Base-by-base conservation (phyloP, 2,113 vertebrate genomes). In the Smithornis capensis region DNA sequence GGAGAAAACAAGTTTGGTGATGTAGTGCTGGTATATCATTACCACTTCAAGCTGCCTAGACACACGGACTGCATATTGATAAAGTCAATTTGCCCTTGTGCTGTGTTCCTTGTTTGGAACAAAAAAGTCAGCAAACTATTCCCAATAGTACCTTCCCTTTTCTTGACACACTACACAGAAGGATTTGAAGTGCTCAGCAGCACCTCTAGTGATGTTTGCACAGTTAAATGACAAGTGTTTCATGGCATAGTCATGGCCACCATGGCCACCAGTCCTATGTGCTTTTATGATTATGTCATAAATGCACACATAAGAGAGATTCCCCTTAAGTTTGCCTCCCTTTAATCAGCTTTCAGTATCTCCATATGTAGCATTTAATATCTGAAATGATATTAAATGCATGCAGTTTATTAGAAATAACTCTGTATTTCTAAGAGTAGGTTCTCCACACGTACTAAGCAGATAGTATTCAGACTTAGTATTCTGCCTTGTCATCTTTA, bases 181-280 rank as follows among this genome's bases (percentile, higher is more conserved):
- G 45, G 18, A 42, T 59, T 63, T 70, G 33, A 59, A 87, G 70
- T 2, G 18, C 23, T 87, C 42, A 75, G 1, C 33, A 67, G 10
- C 42, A 50, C 52, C 35, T 90, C 50, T 89, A 50, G 31, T 62
- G 31, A 67, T 50, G 28, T 84, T 82, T 53, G 23, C 12, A 24
- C 33, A 35, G 11, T 75, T 24, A 52, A 28, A 65, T 1, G 3
- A 31, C 45, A 78, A 78, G 15, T 21, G 69, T 55, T 93, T 55
- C 1, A 0, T 33, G 47, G 28, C n/a, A 57, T 1, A 3, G 33
- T 62, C 0, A 0, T 2, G 3, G 35, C 35, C 1, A 2, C 11
- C 4, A 0, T 19, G 33, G 25, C 33, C 19, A 44, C 44, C 8
- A 53, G 18, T 8, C 5, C 7, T n/a, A n/a, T 25, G 17, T 42